These are phyloP conservation scores for Melieria picta DNA, from an alignment of 2,888 invertebrate genomes.

Conservation along the genomic window DNA sequence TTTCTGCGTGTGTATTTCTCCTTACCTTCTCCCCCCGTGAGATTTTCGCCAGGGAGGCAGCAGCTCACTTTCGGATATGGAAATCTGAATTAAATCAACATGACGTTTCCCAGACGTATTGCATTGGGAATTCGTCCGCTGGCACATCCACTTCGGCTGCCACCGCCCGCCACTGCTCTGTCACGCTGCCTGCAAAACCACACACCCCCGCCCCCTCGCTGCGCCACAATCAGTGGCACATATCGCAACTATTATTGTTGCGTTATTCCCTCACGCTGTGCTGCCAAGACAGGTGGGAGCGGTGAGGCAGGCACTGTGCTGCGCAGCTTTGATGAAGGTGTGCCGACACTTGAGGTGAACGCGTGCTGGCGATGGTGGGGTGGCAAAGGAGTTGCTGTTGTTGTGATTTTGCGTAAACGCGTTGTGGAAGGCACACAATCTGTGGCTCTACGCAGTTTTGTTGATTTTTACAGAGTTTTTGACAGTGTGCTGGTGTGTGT, in stretches of 20 bases:
- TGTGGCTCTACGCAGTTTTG: background rate
- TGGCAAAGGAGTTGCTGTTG: conserved; percentile 2
- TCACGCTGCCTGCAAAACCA: background rate
- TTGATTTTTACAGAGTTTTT: background rate
- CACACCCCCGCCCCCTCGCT: background rate
- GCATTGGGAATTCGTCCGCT: conserved; percentile 44
- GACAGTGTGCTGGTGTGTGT: background rate
- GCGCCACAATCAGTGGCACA: background rate
- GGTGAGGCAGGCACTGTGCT: no score
- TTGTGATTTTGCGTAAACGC: conserved; percentile 28
- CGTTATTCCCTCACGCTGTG: no score
- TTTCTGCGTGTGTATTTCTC: background rate
- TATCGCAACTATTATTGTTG: conserved; percentile 8
- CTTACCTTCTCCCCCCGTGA: background rate
- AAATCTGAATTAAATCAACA: conserved; percentile 51
- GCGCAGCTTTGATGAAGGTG: no score
- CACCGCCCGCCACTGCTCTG: background rate
- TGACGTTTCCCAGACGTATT: conserved; percentile 49
- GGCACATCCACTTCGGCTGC: conserved; percentile 2
- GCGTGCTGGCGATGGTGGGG: background rate
- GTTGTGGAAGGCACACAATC: background rate
- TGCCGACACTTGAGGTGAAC: no score
- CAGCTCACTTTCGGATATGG: conserved; percentile 38
- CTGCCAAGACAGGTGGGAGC: no score
- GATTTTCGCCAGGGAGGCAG: no score